Base-by-base conservation (phyloP, 2,888 invertebrate genomes). In the Orthosia cruda region DNA sequence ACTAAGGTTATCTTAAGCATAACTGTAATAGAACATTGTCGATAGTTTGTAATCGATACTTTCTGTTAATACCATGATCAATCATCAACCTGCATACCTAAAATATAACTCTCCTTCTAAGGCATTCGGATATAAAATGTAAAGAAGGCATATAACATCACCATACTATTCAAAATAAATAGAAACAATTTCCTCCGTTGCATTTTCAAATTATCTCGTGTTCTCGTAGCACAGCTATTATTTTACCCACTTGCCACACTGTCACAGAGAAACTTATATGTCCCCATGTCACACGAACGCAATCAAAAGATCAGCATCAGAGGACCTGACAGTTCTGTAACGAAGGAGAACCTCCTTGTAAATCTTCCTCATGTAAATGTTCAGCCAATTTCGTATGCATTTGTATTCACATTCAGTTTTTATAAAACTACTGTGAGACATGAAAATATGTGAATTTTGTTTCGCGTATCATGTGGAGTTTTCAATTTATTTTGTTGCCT, bases 301-400 rank as follows among this genome's bases (percentile, higher is more conserved):
- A 88, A 91, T 91, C 91, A 89, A 86, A 89, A 86, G 82, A 88
- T 84, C 83, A 83, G 61, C 85, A 84, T 85, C 87, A 84, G 75
- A 81, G 81, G 78, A 86, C 80, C 76, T 92, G 91, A 91, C 92
- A 89, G 87, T 77, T 80, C 75, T 76, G 84, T 90, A 90, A 92
- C 85, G 90, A 88, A 89, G 87, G 87, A 81, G 75, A 73, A 74
- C 78, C 72, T 81, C 81, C 83, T 78, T 77, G 74, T 80, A 80
- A 74, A 86, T 84, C 81, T 80, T 80, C 76, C 78, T 83, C 77
- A 84, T 72, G 81, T 74, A 80, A 87, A 87, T 80, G 75, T 65
- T 75, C 71, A 61, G 49, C 71, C 73, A 65, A 75, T 86, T 81
- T 77, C 55, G 63, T 83, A 69, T 61, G n/a, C n/a, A 50, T 75